A percentile compares a stretch with the other conserved stretches of the same genome.
phyloP scores from a whole-genome alignment of 1,140 invertebrate species.

The Anastrepha ludens region DNA sequence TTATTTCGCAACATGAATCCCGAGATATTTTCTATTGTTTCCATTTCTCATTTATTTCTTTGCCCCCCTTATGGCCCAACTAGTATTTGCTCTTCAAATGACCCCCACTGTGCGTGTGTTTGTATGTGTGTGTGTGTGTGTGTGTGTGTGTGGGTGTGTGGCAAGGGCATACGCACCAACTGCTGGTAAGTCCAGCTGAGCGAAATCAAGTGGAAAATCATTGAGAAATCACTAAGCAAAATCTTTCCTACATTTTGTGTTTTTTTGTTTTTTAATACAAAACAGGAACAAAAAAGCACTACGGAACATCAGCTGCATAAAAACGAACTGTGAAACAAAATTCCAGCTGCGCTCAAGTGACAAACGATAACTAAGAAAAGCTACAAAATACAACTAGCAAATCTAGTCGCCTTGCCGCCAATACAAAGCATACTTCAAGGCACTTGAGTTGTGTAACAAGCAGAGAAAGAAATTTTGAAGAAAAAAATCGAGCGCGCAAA shows the following conservation, averaged over 20 bases:
- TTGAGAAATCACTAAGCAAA: constrained; percentile 37
- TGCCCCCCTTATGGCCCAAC: not conserved
- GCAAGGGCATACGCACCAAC: not conserved
- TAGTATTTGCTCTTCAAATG: not conserved
- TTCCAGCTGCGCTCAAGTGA: constrained; percentile 44
- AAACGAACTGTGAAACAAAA: constrained; percentile 18
- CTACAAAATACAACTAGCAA: constrained; percentile 17
- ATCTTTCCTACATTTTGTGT: constrained; percentile 2
- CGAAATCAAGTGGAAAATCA: constrained; percentile 51
- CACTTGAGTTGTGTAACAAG: not conserved
- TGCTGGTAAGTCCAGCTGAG: constrained; percentile 3
- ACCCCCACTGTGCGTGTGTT: not conserved
- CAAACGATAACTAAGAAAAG: constrained; percentile 44
- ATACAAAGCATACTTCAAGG: constrained; percentile 43
- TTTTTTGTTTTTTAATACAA: not conserved
- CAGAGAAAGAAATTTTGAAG: not conserved
- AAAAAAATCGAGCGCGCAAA: not conserved
- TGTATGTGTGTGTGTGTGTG: not conserved
- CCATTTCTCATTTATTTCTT: not conserved
- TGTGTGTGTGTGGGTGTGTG: not conserved
- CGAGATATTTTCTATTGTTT: not conserved
- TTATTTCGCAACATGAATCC: no score
- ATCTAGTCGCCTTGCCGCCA: not conserved
- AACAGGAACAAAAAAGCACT: not conserved
- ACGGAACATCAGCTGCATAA: not conserved